phyloP scores from a whole-genome alignment of 1,140 invertebrate genomes.

The Brachionus angularis region DNA sequence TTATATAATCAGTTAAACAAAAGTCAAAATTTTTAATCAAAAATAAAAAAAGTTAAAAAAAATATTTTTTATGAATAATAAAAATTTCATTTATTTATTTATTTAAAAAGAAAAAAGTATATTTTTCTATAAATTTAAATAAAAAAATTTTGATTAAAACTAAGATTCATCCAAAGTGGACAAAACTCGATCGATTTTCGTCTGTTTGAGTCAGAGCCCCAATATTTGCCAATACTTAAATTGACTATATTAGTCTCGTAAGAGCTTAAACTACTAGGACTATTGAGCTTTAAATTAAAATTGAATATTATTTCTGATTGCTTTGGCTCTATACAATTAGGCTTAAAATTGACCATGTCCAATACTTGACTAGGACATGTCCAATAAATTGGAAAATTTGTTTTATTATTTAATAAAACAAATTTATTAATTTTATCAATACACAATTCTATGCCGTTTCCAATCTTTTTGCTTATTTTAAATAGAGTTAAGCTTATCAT shows the following conservation, averaged over 20 bases:
- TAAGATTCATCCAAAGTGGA: not conserved
- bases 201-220: slow-evolving; percentile 9
- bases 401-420: too few species aligned
- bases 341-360: too few species aligned
- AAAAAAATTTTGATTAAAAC: slow-evolving; percentile 11
- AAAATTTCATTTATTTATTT: not conserved
- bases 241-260: not conserved
- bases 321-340: not conserved
- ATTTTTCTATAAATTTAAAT: too few species aligned
- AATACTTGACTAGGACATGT: too few species aligned
- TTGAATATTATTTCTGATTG: not conserved
- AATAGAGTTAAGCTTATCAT: not conserved
- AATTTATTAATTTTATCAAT: too few species aligned
- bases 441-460: too few species aligned
- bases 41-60: too few species aligned
- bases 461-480: too few species aligned
- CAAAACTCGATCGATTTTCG: slow-evolving; percentile 24
- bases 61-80: too few species aligned
- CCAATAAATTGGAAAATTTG: too few species aligned
- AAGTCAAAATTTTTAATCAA: too few species aligned
- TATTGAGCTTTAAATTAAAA: not conserved
- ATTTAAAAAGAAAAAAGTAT: not conserved
- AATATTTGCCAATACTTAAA: slow-evolving; percentile 12
- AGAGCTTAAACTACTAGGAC: not conserved
- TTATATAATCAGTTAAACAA: too few species aligned